Evolutionary conservation across 2,797 vertebrate species (phyloP), one percentile per base, ranked within the genome.

Genomic region (Gallinago stenura): DNA sequence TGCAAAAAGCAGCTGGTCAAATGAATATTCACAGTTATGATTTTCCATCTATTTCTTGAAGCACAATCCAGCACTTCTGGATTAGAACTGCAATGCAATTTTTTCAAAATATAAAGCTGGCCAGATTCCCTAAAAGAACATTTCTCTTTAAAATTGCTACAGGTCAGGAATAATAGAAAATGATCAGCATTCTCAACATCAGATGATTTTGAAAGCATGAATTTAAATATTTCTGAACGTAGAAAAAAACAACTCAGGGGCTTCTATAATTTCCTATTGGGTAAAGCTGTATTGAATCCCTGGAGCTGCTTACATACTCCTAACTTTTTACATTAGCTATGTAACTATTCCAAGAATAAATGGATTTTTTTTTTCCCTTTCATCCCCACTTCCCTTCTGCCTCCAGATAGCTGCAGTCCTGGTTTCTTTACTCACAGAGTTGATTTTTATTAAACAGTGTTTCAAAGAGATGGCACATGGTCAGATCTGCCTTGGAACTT

Each of bases 21-120:
- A 65, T 39, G 13, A 65, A 26, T 51, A 64, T 21, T 66, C 45
- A 56, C 22, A 14, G 19, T 46, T 30, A 24, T 2, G 9, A 13
- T 31, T 86, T 90, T 31, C 58, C 41, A 3, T 39, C 31, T 46
- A 4, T 71, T 77, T 64, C 79, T 45, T 26, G 20, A 71, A 54
- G 18, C 17, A 35, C 4, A 64, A 57, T 5, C 12, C n/a, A 71
- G 25, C 30, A 45, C 57, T 75, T 71, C 65, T n/a, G 22, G 30
- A 39, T 15, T 35, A 15, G 56, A 85, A 31, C 4, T 0, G 0
- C 6, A 35, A 16, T 10, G 24, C 3, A 12, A 3, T 46, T 61
- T 83, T 58, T 53, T 25, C 43, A 54, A 77, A 53, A 57, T 3
- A 43, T 2, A 10, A 43, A 66, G 41, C 9, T 56, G 35, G 4